These are phyloP conservation scores for Heliothis peltigera DNA, from an alignment of 2,888 invertebrate species.

Conservation along the genomic window DNA sequence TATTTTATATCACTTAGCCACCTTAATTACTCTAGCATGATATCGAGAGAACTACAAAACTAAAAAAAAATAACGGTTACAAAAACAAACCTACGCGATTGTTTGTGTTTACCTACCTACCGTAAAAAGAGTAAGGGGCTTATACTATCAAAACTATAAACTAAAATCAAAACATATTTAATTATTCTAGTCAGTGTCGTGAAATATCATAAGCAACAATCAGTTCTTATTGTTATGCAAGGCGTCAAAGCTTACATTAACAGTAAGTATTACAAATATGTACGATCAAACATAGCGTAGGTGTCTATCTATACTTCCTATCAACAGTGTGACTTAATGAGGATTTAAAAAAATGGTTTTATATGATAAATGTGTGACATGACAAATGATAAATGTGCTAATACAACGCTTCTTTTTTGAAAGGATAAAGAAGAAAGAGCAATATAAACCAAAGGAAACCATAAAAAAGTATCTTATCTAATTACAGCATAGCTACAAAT, in stretches of 20 bases:
- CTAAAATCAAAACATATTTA: conserved; percentile 58
- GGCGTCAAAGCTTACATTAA: conserved; percentile 57
- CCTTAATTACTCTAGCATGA: too few species aligned
- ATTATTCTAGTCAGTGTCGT: conserved; percentile 67
- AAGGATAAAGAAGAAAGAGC: background rate
- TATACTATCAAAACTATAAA: conserved; percentile 16
- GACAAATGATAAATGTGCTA: too few species aligned
- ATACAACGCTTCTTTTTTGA: background rate
- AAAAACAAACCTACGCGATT: background rate
- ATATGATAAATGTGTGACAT: background rate
- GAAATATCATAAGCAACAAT: conserved; percentile 64
- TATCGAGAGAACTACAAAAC: too few species aligned
- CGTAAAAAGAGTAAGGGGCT: conserved; percentile 1
- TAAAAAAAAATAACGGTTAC: too few species aligned
- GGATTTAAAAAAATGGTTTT: background rate
- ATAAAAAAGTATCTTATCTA: background rate
- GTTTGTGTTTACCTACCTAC: background rate
- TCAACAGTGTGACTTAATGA: conserved; percentile 1
- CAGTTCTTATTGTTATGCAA: conserved; percentile 66
- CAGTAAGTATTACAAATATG: conserved; percentile 34
- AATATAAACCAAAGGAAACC: too few species aligned
- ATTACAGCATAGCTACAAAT: background rate
- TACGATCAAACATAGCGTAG: conserved; percentile 26
- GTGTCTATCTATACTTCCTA: conserved; percentile 23
- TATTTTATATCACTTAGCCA: too few species aligned